phyloP scores from a whole-genome alignment of 2,113 vertebrate genomes.

The Oceanodroma tethys region DNA sequence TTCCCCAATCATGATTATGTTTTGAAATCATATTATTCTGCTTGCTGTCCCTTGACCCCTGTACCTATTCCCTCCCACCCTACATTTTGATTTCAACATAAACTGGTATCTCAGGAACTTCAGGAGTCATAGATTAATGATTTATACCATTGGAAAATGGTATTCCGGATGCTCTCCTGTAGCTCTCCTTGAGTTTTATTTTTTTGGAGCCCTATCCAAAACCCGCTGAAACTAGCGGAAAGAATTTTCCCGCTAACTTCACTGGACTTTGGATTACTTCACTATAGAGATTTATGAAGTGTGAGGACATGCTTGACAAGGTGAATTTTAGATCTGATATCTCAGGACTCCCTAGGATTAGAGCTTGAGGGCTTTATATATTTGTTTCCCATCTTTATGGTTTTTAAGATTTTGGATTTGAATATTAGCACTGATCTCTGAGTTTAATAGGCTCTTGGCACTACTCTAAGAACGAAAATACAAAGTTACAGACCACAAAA shows the following conservation, averaged over 20 bases:
- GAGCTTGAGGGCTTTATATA: neutral
- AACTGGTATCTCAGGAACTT: slow-evolving; percentile 45
- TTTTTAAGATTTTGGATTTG: neutral
- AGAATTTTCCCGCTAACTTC: neutral
- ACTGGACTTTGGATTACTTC: slow-evolving; percentile 11
- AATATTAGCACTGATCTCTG: neutral
- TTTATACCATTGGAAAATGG: neutral
- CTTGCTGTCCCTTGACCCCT: slow-evolving; percentile 50
- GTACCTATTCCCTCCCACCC: slow-evolving; percentile 20
- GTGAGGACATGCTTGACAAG: neutral
- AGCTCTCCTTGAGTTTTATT: neutral
- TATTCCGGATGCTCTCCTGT: neutral
- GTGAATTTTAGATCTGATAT: slow-evolving; percentile 13
- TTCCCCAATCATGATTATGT: neutral
- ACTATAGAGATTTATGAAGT: neutral
- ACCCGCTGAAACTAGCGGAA: neutral
- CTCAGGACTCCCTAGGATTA: neutral
- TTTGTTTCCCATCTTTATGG: neutral
- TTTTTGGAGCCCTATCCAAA: neutral
- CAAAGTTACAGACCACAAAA: slow-evolving; percentile 1
- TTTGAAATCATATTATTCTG: slow-evolving; percentile 37
- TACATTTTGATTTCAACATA: slow-evolving; percentile 51
- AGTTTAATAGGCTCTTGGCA: neutral
- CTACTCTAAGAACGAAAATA: neutral
- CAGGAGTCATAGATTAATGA: slow-evolving; percentile 43